Base-by-base conservation (phyloP, 2,888 invertebrate genomes). In the Aproaerema taeniolella region DNA sequence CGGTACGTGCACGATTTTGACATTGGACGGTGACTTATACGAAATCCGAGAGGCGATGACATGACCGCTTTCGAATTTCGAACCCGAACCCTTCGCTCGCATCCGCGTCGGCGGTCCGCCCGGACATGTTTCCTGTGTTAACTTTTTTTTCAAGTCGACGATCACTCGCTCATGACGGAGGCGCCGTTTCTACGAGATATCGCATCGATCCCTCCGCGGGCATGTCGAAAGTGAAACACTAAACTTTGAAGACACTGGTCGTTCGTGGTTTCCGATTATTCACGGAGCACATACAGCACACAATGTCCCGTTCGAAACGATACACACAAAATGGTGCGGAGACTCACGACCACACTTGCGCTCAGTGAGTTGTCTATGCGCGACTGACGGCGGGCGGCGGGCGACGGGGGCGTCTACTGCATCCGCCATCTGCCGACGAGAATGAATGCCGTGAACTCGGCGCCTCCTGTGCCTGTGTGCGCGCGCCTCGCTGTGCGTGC, bases 1-100 rank as follows among this genome's bases (percentile, higher is more conserved):
- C 82, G 80, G 78, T 70, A 73, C 71, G 72, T 73, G 75, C 81
- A 80, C 82, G 75, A 75, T 82, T 83, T 85, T 83, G 85, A 85
- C 85, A 83, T 85, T 80, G 83, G 83, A 83, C 82, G 81, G 80
- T 81, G 83, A 83, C 83, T 85, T 82, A 83, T 74, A 76, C 77
- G 74, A 79, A 82, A 82, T 85, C 78, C 82, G 83, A 82, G 76
- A 77, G 78, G 80, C 83, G 83, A 82, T 82, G 82, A 85, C 85
- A 83, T 83, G 85, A 83, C 80, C 86, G 85, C 86, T 83, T 86
- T 86, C 85, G 83, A 86, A 86, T 86, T 86, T 85, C 83, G 79
- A 85, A 81, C 76, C 79, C 79, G 76, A 83, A 85, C 80, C 82
- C 83, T 82, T 81, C 76, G 81, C 78, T 83, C 76, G 82, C 70